Evolutionary conservation across 2,797 vertebrate species (phyloP).

Genomic region (Anniella stebbinsi): DNA sequence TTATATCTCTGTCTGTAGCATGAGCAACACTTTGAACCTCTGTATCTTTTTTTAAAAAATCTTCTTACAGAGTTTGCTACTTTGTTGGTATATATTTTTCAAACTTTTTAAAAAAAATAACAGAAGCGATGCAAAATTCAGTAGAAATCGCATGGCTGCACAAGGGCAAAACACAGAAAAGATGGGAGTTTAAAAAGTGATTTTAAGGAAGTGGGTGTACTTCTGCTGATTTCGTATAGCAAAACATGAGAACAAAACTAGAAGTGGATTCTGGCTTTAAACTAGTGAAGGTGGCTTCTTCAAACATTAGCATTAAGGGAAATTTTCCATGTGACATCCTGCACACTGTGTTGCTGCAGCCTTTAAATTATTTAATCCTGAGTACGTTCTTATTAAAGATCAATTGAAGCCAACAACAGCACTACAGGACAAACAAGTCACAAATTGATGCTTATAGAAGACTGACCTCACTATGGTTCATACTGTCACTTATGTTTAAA

Average conservation of each 20-base stretch:
- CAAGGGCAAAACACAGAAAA: constrained; percentile 6
- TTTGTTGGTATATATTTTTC: constrained; percentile 10
- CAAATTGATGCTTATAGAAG: not conserved
- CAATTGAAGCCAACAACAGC: not conserved
- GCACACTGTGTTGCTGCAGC: not conserved
- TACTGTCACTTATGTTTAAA: not conserved
- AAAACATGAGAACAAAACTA: not conserved
- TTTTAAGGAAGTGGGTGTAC: not conserved
- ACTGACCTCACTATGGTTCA: not conserved
- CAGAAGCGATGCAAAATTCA: constrained; percentile 8
- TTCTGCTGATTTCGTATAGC: constrained; percentile 31
- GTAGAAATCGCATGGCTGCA: not conserved
- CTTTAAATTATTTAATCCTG: not conserved
- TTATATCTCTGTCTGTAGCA: not conserved
- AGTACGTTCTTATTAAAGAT: not conserved
- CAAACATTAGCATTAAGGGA: not conserved
- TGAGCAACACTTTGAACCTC: constrained; percentile 3
- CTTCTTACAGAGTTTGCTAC: not conserved
- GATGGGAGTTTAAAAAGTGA: not conserved
- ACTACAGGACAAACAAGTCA: not conserved
- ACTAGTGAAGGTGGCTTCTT: not conserved
- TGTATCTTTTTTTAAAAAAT: not conserved
- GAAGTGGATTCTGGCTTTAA: not conserved
- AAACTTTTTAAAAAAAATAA: constrained; percentile 19
- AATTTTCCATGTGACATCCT: not conserved